Percentiles rank a stretch among this genome's conserved stretches.
Evolutionary conservation across 1,140 invertebrate genomes (phyloP).

Genomic region (Lamellibrachia luymesi): DNA sequence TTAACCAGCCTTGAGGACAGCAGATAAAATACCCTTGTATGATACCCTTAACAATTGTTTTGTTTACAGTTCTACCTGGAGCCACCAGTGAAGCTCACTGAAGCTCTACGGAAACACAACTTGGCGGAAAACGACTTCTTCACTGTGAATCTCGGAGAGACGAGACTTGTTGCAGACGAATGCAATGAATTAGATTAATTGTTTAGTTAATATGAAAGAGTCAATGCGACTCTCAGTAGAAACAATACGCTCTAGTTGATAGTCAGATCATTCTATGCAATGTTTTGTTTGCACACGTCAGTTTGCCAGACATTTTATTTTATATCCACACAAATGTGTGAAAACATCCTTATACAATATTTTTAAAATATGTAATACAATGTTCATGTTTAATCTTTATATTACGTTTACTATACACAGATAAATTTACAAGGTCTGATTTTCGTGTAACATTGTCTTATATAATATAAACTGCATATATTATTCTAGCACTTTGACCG

Average conservation of each 20-base stretch:
- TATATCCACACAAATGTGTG: too few species aligned
- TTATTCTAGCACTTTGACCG: too few species aligned
- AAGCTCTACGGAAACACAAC: constrained; percentile 13
- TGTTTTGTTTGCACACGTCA: too few species aligned
- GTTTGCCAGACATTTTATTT: too few species aligned
- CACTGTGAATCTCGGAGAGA: constrained; percentile 26
- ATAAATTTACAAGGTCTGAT: too few species aligned
- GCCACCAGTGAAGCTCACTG: constrained; percentile 25
- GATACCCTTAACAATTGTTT: neutral
- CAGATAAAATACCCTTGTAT: neutral
- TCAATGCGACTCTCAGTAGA: neutral
- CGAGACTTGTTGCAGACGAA: neutral
- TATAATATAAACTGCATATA: too few species aligned
- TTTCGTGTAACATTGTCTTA: too few species aligned
- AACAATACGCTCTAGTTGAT: neutral
- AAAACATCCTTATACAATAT: too few species aligned
- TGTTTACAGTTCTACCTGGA: constrained; percentile 27
- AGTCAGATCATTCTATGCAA: too few species aligned
- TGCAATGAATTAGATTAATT: neutral
- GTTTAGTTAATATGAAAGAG: neutral
- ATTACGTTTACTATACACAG: too few species aligned
- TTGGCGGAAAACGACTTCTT: constrained; percentile 25
- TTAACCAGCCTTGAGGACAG: neutral
- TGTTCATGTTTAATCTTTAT: too few species aligned
- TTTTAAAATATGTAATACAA: too few species aligned